Percentiles rank a stretch among this genome's conserved stretches.
phyloP scores from a whole-genome alignment of 2,888 invertebrate genomes.

The Drosophila crucigera region DNA sequence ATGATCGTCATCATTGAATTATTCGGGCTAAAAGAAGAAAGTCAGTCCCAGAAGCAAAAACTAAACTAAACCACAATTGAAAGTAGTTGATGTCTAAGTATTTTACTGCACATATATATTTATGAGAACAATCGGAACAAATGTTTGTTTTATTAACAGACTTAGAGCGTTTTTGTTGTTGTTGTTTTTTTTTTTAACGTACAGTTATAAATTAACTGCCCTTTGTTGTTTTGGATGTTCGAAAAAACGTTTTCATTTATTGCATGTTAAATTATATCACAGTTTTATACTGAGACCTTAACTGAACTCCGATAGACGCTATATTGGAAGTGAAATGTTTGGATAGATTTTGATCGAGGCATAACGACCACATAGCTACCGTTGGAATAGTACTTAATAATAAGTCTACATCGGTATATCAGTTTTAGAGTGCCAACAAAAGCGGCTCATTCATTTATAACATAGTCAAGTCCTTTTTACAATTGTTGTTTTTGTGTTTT shows the following conservation, averaged over 20 bases:
- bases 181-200: neutral
- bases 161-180: neutral
- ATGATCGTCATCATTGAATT: neutral
- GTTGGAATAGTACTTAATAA: conserved; percentile 32
- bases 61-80: neutral
- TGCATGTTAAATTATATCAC: conserved; percentile 47
- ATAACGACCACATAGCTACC: conserved; percentile 37
- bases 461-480: conserved; percentile 75
- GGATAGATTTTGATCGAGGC: conserved; percentile 9
- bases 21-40: neutral
- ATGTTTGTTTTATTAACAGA: conserved; percentile 8
- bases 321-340: conserved; percentile 8
- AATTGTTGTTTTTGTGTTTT: conserved; percentile 20
- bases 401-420: conserved; percentile 47
- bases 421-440: conserved; percentile 35
- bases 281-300: conserved; percentile 49
- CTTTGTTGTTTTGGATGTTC: neutral
- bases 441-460: conserved; percentile 42
- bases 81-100: neutral
- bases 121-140: conserved; percentile 12
- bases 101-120: neutral
- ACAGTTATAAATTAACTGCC: conserved; percentile 3
- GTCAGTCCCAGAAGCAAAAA: neutral
- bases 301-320: conserved; percentile 37
- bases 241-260: conserved; percentile 4